Conservation (phyloP, 2,113 vertebrate genomes). For the Nesogale talazaci region DNA sequence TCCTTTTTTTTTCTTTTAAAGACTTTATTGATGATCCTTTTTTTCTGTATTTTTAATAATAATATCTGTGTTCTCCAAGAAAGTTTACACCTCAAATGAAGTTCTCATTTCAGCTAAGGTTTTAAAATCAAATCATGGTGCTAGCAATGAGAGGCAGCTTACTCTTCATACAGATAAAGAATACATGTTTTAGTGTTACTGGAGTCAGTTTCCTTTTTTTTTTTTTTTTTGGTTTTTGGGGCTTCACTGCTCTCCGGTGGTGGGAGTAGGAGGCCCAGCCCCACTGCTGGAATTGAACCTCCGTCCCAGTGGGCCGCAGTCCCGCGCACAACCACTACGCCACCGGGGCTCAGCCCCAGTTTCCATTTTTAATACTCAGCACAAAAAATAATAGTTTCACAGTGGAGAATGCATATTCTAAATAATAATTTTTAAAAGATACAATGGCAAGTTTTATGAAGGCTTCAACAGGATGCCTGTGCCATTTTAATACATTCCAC, state of each 20-base stretch:
- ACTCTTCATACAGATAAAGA: conserved; percentile 49
- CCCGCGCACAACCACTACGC: too few relatives aligned
- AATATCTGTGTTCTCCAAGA: background rate
- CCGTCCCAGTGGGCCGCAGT: too few relatives aligned
- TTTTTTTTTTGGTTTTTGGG: too few relatives aligned
- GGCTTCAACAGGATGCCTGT: conserved; percentile 29
- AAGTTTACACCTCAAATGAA: background rate
- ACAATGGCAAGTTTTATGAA: conserved; percentile 15
- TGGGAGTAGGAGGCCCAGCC: too few relatives aligned
- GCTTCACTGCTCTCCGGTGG: too few relatives aligned
- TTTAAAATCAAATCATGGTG: conserved; percentile 71
- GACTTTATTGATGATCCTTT: too few relatives aligned
- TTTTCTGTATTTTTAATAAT: background rate
- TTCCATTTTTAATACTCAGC: conserved; percentile 55
- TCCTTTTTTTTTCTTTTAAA: background rate
- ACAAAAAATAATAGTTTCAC: conserved; percentile 41
- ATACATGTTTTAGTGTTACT: conserved; percentile 35
- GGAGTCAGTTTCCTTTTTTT: conserved; percentile 55
- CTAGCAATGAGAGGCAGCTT: conserved; percentile 43
- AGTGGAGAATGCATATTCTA: conserved; percentile 60
- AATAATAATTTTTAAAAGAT: background rate
- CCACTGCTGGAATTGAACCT: too few relatives aligned
- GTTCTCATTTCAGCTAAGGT: background rate
- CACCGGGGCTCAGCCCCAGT: too few relatives aligned
- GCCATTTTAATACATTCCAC: conserved; percentile 26